Conservation (phyloP, 1,140 invertebrate genomes). For the Hycleus phaleratus region DNA sequence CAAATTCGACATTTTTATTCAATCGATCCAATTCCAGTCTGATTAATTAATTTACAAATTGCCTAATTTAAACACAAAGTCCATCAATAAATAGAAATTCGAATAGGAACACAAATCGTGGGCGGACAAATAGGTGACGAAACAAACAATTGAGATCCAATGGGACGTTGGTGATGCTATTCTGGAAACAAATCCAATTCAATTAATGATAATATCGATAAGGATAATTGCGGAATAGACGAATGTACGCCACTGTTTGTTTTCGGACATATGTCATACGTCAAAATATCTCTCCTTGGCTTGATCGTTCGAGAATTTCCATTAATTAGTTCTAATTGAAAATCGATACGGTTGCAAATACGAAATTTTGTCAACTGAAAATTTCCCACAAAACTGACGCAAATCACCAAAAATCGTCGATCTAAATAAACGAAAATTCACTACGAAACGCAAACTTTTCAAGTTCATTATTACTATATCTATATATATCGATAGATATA, state of each 20-base stretch:
- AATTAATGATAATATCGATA: not conserved
- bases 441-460: not conserved
- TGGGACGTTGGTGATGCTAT: not conserved
- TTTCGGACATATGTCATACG: not conserved
- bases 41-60: not conserved
- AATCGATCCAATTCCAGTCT: not conserved
- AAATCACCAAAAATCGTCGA: too few relatives aligned
- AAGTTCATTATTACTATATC: not conserved
- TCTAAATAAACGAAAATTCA: not conserved
- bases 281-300: not conserved
- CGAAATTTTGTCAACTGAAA: too few relatives aligned
- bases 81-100: not conserved
- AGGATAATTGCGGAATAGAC: not conserved
- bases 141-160: not conserved
- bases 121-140: not conserved
- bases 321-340: not conserved
- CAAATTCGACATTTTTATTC: not conserved
- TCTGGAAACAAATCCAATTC: constrained; percentile 2
- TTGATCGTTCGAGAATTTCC: not conserved
- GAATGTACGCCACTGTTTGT: constrained; percentile 9
- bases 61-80: not conserved
- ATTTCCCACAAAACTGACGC: too few relatives aligned
- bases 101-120: not conserved
- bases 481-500: too few relatives aligned
- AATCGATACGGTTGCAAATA: too few relatives aligned